These are phyloP conservation scores for Cyclopterus lumpus DNA, from an alignment of 2,797 vertebrate species.

Conservation along the genomic window DNA sequence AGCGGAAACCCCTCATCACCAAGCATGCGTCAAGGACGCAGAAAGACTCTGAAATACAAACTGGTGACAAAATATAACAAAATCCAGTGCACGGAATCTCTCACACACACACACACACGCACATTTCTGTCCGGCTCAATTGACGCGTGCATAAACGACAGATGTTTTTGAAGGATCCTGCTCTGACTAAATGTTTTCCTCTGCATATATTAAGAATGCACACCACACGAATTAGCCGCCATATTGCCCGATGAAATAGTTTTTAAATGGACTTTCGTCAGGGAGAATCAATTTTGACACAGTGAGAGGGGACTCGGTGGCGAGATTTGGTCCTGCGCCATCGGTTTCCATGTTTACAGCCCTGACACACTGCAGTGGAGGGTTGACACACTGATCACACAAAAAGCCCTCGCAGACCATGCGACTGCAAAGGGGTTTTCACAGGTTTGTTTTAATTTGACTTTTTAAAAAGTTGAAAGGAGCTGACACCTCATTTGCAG, in stretches of 20 bases:
- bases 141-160: conserved; percentile 45
- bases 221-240: conserved; percentile 60
- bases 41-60: not conserved
- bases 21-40: not conserved
- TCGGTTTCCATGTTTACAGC: conserved; percentile 67
- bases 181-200: conserved; percentile 60
- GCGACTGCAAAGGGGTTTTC: conserved; percentile 31
- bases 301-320: conserved; percentile 51
- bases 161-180: conserved; percentile 63
- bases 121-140: conserved; percentile 20
- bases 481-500: not conserved
- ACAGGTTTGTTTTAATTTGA: conserved; percentile 2
- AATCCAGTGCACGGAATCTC: not conserved
- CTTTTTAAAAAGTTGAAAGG: not conserved
- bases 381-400: conserved; percentile 62
- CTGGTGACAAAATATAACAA: not conserved
- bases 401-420: conserved; percentile 43
- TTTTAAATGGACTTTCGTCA: conserved; percentile 62
- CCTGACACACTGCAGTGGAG: conserved; percentile 36
- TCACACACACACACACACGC: not conserved
- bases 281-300: conserved; percentile 66
- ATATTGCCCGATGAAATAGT: conserved; percentile 64
- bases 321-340: conserved; percentile 62
- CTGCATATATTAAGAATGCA: conserved; percentile 62
- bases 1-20: not conserved